Base-by-base conservation (phyloP, 1,140 invertebrate species). In the Drosophila kanapiae region DNA sequence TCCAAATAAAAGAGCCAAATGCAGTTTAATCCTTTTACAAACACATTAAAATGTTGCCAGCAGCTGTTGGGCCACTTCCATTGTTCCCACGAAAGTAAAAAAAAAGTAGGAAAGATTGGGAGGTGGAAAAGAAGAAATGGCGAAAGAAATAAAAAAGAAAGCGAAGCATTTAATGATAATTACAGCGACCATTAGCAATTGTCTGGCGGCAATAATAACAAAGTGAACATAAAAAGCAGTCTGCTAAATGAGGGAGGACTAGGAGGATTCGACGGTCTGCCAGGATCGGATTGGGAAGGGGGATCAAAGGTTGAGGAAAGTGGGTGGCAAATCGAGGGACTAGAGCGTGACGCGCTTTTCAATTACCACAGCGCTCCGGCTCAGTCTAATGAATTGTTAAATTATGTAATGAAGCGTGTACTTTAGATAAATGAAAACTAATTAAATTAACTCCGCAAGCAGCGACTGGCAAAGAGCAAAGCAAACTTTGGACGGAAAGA, bases 391-490 rank as follows among this genome's bases (percentile, higher is more conserved):
- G 81, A 83, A 84, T 83, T 84, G 81, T 83, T 83, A 83, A 83
- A 83, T 83, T 83, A 84, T 84, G 81, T 83, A 83, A 83, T 84
- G 81, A 83, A 83, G 71, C 81, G 81, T 83, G 81, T 83, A 84
- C 81, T 84, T 76, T 84, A 83, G 81, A 83, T 84, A 83, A 83
- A 83, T 83, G 81, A 83, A 84, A 83, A 83, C 81, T 83, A 83
- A 83, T 83, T 83, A 83, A 83, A 84, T 83, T 83, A 76, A 80
- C 61, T 84, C 64, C 31, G 47, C 62, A 35, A 72, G 61, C 56
- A 54, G 67, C 40, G 45, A 43, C 33, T 51, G 47, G 49, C 63
- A 63, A 75, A 70, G 62, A 68, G 61, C 43, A 78, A 23, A 45
- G 71, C 60, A 64, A 80, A 80, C 71, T 80, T 80, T 65, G 27